Conservation (phyloP, 2,113 vertebrate species). For the Corythornis vintsioides region DNA sequence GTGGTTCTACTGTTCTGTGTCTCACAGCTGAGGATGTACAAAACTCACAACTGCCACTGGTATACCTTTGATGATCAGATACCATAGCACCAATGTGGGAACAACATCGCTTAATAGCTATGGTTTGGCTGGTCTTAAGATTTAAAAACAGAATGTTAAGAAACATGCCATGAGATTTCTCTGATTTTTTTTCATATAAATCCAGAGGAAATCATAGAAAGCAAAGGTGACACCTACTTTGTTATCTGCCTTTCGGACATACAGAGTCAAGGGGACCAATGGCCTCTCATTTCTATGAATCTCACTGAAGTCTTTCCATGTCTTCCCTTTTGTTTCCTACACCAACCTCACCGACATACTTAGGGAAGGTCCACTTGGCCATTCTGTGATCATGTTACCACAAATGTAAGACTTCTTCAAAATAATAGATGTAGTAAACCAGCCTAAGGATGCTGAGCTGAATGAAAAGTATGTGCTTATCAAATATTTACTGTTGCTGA, state of each 20-base stretch:
- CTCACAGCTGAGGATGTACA: not conserved
- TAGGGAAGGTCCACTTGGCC: not conserved
- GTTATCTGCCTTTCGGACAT: not conserved
- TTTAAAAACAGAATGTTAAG: not conserved
- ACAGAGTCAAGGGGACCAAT: not conserved
- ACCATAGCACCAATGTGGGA: not conserved
- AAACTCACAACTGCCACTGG: not conserved
- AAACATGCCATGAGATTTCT: not conserved
- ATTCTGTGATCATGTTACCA: not conserved
- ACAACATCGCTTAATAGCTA: not conserved
- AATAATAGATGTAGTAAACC: constrained; percentile 4
- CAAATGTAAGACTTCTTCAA: not conserved
- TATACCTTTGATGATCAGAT: not conserved
- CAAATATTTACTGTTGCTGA: constrained; percentile 43
- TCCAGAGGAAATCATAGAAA: not conserved
- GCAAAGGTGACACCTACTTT: not conserved
- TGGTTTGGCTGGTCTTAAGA: not conserved
- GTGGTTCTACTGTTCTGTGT: not conserved
- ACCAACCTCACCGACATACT: not conserved
- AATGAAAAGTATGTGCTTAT: constrained; percentile 29
- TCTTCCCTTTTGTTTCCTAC: not conserved
- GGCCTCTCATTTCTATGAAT: not conserved
- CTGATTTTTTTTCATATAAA: not conserved
- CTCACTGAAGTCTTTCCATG: not conserved
- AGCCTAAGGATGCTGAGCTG: constrained; percentile 1